phyloP scores from a whole-genome alignment of 2,113 vertebrate genomes.

The Cinclus cinclus region DNA sequence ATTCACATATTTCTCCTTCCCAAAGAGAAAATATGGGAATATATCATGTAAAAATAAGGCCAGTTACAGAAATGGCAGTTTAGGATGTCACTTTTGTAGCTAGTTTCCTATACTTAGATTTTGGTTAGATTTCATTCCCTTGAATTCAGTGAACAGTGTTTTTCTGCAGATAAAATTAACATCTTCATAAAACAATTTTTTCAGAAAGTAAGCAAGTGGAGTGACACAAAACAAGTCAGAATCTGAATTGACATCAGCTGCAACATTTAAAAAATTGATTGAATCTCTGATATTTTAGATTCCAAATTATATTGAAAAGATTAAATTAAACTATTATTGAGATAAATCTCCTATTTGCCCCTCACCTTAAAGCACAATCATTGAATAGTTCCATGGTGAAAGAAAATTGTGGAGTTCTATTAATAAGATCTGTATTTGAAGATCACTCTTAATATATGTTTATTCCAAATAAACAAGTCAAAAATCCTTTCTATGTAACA shows the following conservation, averaged over 20 bases:
- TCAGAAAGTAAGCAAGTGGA: not conserved
- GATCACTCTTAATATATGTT: not conserved
- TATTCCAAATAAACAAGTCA: not conserved
- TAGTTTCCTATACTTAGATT: not conserved
- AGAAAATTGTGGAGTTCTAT: not conserved
- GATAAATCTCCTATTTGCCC: not conserved
- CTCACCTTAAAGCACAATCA: not conserved
- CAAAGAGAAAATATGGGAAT: not conserved
- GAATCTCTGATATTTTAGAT: not conserved
- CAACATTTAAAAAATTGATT: conserved; percentile 1
- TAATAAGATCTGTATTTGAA: not conserved
- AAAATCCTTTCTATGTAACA: not conserved
- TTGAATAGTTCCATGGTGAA: not conserved
- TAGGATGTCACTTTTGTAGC: not conserved
- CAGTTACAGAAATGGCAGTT: not conserved
- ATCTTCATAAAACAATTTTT: not conserved
- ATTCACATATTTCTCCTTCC: not conserved
- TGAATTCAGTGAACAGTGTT: not conserved
- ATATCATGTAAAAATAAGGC: not conserved
- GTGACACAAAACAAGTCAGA: not conserved
- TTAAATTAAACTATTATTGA: not conserved
- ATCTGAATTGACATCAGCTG: not conserved
- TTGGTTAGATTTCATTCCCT: not conserved
- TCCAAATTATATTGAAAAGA: not conserved
- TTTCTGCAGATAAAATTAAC: not conserved